These are phyloP conservation scores for Busseola fusca DNA, from an alignment of 2,888 invertebrate genomes.

Conservation along the genomic window DNA sequence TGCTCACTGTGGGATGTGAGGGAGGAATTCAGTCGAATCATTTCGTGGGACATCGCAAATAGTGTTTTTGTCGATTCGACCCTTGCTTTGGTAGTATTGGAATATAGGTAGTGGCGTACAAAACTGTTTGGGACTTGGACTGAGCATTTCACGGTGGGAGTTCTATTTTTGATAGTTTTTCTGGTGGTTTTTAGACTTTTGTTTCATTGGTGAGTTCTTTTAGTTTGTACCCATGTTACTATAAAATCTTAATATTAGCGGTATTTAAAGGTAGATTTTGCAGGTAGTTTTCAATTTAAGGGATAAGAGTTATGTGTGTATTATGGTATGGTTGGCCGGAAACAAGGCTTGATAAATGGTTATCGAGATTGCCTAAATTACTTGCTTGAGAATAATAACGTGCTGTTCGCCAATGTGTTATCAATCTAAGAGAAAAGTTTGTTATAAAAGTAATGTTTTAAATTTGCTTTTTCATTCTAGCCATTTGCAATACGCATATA, in stretches of 20 bases:
- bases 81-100: slow-evolving; percentile 45
- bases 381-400: too few species aligned
- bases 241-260: background rate
- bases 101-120: slow-evolving; percentile 29
- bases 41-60: slow-evolving; percentile 65
- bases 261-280: background rate
- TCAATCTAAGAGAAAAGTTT: background rate
- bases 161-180: background rate
- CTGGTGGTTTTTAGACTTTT: background rate
- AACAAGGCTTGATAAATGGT: background rate
- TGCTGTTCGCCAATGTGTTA: background rate
- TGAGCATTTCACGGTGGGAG: background rate
- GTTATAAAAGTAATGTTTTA: background rate
- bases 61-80: slow-evolving; percentile 62
- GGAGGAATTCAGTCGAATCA: slow-evolving; percentile 66
- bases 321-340: background rate
- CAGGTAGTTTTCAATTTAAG: background rate
- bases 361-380: background rate
- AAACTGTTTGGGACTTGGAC: slow-evolving; percentile 23
- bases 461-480: background rate
- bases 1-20: slow-evolving; percentile 64
- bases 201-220: background rate
- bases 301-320: background rate
- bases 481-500: background rate
- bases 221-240: background rate